These are phyloP conservation scores for Dryas iulia DNA, from an alignment of 1,140 invertebrate species.

Conservation along the genomic window DNA sequence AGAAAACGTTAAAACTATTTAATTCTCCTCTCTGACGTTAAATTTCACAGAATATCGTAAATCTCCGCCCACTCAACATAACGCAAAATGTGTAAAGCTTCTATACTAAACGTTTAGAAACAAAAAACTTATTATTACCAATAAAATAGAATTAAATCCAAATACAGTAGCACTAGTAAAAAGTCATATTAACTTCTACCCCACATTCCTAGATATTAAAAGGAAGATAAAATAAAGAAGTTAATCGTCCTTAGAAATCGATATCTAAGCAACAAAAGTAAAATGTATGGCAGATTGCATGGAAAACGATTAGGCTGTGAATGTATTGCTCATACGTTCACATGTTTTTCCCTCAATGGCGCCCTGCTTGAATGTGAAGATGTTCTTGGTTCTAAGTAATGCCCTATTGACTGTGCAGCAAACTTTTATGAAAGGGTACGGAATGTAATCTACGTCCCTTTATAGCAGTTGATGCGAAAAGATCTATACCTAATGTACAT, in stretches of 20 bases:
- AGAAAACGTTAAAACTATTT: too few relatives aligned
- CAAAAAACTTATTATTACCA: too few relatives aligned
- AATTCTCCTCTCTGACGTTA: too few relatives aligned
- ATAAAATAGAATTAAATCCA: too few relatives aligned
- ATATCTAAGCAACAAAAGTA: neutral
- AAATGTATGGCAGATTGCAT: neutral
- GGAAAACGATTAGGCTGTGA: constrained; percentile 7
- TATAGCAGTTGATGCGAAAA: constrained; percentile 17
- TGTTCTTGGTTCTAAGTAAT: constrained; percentile 21
- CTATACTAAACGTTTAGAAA: too few relatives aligned
- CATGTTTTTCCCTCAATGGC: constrained; percentile 20
- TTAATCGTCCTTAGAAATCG: neutral
- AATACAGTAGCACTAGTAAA: too few relatives aligned
- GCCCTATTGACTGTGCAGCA: constrained; percentile 14
- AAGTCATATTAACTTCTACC: too few relatives aligned
- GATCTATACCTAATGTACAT: constrained; percentile 7
- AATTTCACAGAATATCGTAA: too few relatives aligned
- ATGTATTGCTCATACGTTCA: constrained; percentile 20
- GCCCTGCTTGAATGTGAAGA: constrained; percentile 18
- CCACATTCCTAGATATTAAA: too few relatives aligned
- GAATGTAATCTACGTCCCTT: constrained; percentile 17
- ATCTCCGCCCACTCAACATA: too few relatives aligned
- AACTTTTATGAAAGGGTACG: constrained; percentile 20
- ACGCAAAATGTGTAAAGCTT: too few relatives aligned
- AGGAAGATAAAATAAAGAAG: neutral